Conservation (phyloP, 2,113 vertebrate species). For the Poeciliopsis turrubarensis region DNA sequence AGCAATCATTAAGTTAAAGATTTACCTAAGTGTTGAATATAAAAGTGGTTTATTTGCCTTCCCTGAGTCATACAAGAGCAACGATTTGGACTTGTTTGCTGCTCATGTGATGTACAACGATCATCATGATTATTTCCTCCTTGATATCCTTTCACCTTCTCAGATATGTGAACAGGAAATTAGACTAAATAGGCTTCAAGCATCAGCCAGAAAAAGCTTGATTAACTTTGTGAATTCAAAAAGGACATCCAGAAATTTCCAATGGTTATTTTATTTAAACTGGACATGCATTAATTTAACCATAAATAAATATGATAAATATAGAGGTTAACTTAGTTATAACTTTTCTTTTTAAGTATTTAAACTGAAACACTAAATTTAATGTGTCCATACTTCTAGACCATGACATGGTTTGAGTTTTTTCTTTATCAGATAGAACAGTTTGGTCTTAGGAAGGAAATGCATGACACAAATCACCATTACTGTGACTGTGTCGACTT, state of each 20-base stretch:
- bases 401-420: not conserved
- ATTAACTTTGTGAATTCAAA: not conserved
- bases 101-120: not conserved
- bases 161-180: slow-evolving; percentile 3
- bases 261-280: not conserved
- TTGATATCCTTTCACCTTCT: not conserved
- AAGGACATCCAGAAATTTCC: not conserved
- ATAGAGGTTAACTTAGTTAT: not conserved
- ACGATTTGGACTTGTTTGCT: not conserved
- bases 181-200: not conserved
- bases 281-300: not conserved
- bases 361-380: not conserved
- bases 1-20: not conserved
- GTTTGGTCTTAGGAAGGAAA: not conserved
- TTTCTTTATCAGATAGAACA: not conserved
- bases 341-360: not conserved
- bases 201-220: not conserved
- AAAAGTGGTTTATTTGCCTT: not conserved
- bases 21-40: not conserved
- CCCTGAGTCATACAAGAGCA: not conserved
- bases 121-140: not conserved
- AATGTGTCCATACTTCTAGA: not conserved
- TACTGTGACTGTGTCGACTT: not conserved
- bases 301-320: not conserved
- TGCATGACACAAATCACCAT: not conserved